Conservation (phyloP, 37 sponge, comb jelly and placozoan species). For the Axinella damicornis region DNA sequence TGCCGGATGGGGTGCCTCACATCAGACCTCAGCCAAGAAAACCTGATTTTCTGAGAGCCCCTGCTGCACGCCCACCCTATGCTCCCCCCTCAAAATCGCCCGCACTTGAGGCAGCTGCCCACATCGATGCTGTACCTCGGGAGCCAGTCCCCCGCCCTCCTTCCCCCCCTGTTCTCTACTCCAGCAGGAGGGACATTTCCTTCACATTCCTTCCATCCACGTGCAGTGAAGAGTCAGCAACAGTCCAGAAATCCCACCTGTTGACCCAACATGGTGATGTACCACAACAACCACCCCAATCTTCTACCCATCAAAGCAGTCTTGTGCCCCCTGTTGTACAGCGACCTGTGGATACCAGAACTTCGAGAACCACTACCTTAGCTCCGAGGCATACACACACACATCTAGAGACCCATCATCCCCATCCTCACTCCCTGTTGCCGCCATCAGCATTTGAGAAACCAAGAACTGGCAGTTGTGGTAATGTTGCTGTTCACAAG, state of each 20-base stretch:
- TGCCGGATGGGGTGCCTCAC: neutral
- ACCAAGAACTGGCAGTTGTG: neutral
- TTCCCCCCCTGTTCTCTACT: neutral
- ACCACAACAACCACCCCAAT: too few species aligned
- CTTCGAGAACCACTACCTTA: too few species aligned
- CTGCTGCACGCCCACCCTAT: neutral
- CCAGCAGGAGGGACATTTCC: neutral
- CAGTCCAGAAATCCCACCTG: too few species aligned
- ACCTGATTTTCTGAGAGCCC: neutral
- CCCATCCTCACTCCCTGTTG: neutral
- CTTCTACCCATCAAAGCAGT: too few species aligned
- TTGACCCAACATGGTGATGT: too few species aligned
- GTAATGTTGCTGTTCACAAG: too few species aligned
- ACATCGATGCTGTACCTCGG: neutral
- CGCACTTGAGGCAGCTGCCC: too few species aligned
- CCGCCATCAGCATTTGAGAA: constrained; percentile 6
- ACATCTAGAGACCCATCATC: too few species aligned
- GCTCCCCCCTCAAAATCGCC: neutral
- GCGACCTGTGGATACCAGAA: too few species aligned
- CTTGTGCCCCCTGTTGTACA: too few species aligned
- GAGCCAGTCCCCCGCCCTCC: neutral
- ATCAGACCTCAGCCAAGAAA: constrained; percentile 50
- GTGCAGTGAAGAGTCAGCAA: constrained; percentile 2
- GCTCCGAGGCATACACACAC: too few species aligned
- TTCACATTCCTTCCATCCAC: constrained; percentile 37